Percentiles rank a stretch among this genome's conserved stretches.
Evolutionary conservation across 1,140 invertebrate species (phyloP).

Genomic region (Lepidotrigona ventralis): DNA sequence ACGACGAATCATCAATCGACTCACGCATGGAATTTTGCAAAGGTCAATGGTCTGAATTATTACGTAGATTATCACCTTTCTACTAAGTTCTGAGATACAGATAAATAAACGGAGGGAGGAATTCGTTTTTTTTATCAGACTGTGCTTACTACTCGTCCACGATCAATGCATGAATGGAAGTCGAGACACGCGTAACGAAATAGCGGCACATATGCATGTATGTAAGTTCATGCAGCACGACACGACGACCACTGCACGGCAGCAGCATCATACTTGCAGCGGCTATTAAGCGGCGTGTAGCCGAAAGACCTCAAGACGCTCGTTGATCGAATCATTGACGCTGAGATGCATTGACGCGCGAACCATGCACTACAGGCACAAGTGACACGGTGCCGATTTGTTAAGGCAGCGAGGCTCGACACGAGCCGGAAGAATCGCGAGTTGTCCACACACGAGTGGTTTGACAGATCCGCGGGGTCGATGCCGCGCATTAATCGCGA

Average conservation of each 20-base stretch:
- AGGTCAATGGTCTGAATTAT: too few relatives aligned
- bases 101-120: too few relatives aligned
- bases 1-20: too few relatives aligned
- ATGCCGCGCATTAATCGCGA: slow-evolving; percentile 33
- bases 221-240: neutral
- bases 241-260: neutral
- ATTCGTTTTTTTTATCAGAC: slow-evolving; percentile 53
- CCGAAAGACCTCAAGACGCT: slow-evolving; percentile 4
- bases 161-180: slow-evolving; percentile 79
- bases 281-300: slow-evolving; percentile 10
- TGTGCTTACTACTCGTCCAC: slow-evolving; percentile 57
- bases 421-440: neutral
- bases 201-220: slow-evolving; percentile 21
- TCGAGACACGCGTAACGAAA: slow-evolving; percentile 17
- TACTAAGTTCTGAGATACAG: too few relatives aligned
- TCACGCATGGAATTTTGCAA: too few relatives aligned
- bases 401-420: neutral
- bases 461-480: slow-evolving; percentile 54
- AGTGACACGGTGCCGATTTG: neutral
- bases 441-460: neutral
- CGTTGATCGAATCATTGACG: slow-evolving; percentile 26
- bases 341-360: slow-evolving; percentile 1
- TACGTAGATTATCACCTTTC: too few relatives aligned
- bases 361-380: too few relatives aligned
- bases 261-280: slow-evolving; percentile 15